Base-by-base conservation (phyloP, 2,888 invertebrate species). In the Osedax fenrisi region DNA sequence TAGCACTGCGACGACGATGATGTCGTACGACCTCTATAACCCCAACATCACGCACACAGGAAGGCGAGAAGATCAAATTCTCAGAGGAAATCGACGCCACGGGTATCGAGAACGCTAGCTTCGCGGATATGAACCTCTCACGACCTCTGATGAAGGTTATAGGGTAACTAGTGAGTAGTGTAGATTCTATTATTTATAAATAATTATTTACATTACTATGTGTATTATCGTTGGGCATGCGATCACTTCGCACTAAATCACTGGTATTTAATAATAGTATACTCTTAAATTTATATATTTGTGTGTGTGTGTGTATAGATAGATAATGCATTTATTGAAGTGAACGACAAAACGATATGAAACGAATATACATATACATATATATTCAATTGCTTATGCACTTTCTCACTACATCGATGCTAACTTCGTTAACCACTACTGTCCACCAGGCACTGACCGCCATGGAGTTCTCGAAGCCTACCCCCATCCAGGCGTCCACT, bases 401-500 rank as follows among this genome's bases (percentile, higher is more conserved):
- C 64, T 21, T 21, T 5, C 22, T 21, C 64, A 21, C 5, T 10
- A 5, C 10, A 21, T 13, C 64, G 10, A 17, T 13, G 64, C 64
- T 13, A 5, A 64, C 2, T 26, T 21, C 10, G 3, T 24, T 27
- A 22, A 26, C 17, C 70, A n/a, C n/a, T n/a, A n/a, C n/a, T 26
- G 3, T 69, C 64, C 62, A 70, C 3, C 79, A 89, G 88, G 92
- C 96, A 0, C 90, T 97, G 62, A 89, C 90, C 0, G 88, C 90
- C 1, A 88, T 96, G 85, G 92, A 92, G 79, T 97, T 91, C 85
- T 89, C 91, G 2, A 91, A 92, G 82, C 97, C 98, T 0, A 98
- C 98, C 0, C 96, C 96, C 0, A 96, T 98, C 81, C 98, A 98
- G 85, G 89, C 92, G 0, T 90, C 94, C 0, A 93, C 95, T 0